Conservation (phyloP, 2,888 invertebrate genomes). For the Netelia melanura region DNA sequence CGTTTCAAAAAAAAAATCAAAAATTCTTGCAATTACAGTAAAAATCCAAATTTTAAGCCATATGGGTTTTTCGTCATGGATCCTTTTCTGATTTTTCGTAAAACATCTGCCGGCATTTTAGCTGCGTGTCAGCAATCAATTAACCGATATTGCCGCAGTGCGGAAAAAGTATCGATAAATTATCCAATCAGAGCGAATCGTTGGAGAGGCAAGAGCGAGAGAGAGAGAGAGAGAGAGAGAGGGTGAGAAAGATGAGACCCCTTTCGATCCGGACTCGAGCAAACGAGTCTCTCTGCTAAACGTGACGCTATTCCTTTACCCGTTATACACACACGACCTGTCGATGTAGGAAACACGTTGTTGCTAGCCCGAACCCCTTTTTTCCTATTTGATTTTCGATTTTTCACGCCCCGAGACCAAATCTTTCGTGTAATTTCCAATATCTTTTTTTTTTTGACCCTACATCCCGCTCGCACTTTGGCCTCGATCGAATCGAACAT, state of each 20-base stretch:
- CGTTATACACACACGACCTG: conserved; percentile 48
- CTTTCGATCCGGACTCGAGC: conserved; percentile 70
- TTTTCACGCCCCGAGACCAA: conserved; percentile 81
- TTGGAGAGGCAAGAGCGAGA: conserved; percentile 44
- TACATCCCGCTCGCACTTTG: not conserved
- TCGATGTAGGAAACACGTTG: conserved; percentile 69
- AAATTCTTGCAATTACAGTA: not conserved
- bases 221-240: conserved; percentile 13
- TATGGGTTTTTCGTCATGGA: conserved; percentile 17
- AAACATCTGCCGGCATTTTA: conserved; percentile 53
- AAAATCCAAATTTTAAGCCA: not conserved
- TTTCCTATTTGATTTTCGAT: conserved; percentile 83
- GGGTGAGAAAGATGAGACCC: conserved; percentile 69
- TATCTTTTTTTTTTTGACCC: conserved; percentile 73
- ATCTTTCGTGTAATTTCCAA: conserved; percentile 84
- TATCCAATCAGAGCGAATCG: conserved; percentile 80
- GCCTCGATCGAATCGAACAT: conserved; percentile 71
- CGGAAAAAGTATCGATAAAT: conserved; percentile 78
- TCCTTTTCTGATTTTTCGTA: conserved; percentile 10
- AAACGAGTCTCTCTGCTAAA: conserved; percentile 46
- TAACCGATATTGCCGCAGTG: conserved; percentile 60
- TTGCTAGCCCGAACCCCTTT: conserved; percentile 74
- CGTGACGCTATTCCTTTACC: conserved; percentile 57
- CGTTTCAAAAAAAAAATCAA: not conserved
- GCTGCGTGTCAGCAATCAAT: conserved; percentile 68